Base-by-base conservation (phyloP, 2,888 invertebrate genomes). In the Athrips mouffetella region DNA sequence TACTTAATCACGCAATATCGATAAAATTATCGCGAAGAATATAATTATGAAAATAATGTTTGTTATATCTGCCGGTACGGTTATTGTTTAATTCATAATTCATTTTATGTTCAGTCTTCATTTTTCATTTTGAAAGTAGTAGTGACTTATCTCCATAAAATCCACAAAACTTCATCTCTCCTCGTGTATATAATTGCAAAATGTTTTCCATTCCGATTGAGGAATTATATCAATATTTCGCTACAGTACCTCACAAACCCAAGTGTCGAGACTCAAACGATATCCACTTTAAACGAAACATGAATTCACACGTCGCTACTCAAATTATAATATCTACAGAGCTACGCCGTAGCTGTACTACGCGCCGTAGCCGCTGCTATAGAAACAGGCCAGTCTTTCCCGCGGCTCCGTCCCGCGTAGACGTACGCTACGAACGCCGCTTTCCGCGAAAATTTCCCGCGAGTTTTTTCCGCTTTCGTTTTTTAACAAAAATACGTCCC, bases 321-420 rank as follows among this genome's bases (percentile, higher is more conserved):
- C 56, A 58, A 65, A 60, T 63, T 56, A 60, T 63, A 65, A 51
- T 54, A 45, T 49, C 52, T 48, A 55, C 57, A 53, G 58, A 63
- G 59, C 59, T 58, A 55, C 50, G 50, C 41, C 69, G 73, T 73
- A 74, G 72, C 70, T 56, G 64, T 67, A 73, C 75, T 77, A 80
- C 78, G 73, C 57, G 73, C 57, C 77, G 78, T 76, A 82, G 80
- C 69, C 65, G 79, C 66, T 79, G 79, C 85, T 84, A 85, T 85
- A 84, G 85, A 73, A 81, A 85, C 85, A 55, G 64, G 62, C 82
- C 82, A 85, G 84, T 85, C 73, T 71, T 67, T 67, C 69, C 65
- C 74, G 73, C 71, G 77, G 66, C 65, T 66, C 62, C 75, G 67
- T 57, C 56, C 67, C 71, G 80, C 80, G 80, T 80, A 80, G 80